Conservation (phyloP, 2,113 vertebrate species). For the Psilopogon haemacephalus region DNA sequence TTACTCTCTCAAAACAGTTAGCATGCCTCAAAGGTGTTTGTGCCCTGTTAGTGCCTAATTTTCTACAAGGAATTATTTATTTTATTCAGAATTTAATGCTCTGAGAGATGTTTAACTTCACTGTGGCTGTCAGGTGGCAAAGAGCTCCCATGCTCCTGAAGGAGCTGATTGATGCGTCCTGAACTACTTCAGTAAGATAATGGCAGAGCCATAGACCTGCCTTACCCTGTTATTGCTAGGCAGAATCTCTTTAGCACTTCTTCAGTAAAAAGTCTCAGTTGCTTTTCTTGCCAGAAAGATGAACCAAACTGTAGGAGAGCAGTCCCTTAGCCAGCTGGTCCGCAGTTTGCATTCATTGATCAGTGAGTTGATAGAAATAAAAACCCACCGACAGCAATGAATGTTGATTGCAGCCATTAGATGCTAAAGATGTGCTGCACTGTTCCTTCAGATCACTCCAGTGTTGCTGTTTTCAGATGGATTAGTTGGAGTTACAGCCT, state of each 20-base stretch:
- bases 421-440: neutral
- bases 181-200: neutral
- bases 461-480: fast-evolving
- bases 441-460: fast-evolving
- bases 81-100: neutral
- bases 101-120: neutral
- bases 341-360: constrained; percentile 99
- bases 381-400: constrained; percentile 99
- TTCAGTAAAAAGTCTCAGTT: fast-evolving
- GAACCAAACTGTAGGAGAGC: fast-evolving
- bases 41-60: neutral
- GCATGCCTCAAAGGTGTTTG: neutral
- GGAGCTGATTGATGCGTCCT: fast-evolving
- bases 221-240: fast-evolving
- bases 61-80: neutral
- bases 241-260: fast-evolving
- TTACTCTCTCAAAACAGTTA: neutral
- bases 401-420: constrained; percentile 99
- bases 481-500: fast-evolving
- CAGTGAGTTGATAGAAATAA: constrained; percentile 88
- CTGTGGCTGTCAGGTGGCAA: neutral
- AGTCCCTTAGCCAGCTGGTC: constrained; percentile 77
- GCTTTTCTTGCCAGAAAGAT: fast-evolving
- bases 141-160: neutral
- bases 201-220: neutral